Evolutionary conservation across 2,888 invertebrate genomes (phyloP), one percentile per base, ranked within the genome.

Genomic region (Cantharis rustica): DNA sequence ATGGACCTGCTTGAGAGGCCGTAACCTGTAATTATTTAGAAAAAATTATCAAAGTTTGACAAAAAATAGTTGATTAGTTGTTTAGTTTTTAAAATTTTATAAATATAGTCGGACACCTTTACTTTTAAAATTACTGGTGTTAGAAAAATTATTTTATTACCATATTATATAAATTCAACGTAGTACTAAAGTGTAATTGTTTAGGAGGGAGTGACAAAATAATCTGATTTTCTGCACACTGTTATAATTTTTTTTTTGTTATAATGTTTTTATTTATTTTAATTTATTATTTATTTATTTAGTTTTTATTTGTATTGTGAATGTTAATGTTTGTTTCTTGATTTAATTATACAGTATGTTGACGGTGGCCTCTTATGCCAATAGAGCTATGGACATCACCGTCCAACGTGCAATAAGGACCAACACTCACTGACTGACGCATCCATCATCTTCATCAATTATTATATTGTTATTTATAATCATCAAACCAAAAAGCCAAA

Each of bases 401-500:
- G 87, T 87, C 88, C 88, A 86, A 86, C 82, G 85, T 87, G 88
- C 88, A 88, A 88, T 87, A 88, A 88, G 88, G 88, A 88, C 88
- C 88, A 88, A 88, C 86, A 86, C 85, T 85, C 86, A 85, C 85
- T 83, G 87, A 88, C 88, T 88, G 88, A 88, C 81, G 80, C 86
- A 88, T 86, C 86, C 85, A 72, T 70, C 78, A 86, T 86, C 84
- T 87, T 86, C 86, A 86, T 84, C 86, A 85, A 87, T 84, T 47
- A 31, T 31, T 87, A 88, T 86, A 84, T 87, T 87, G 86, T 87
- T 86, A 87, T 86, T 86, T 86, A 85, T 86, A 85, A 84, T 84
- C 82, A 85, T 85, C 82, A 82, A 77, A 75, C 69, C 75, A 79
- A 75, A 82, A 87, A 87, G 87, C 87, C 87, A 88, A 88, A 87